Conservation (phyloP, 2,888 invertebrate species). For the Drosophila birchii region DNA sequence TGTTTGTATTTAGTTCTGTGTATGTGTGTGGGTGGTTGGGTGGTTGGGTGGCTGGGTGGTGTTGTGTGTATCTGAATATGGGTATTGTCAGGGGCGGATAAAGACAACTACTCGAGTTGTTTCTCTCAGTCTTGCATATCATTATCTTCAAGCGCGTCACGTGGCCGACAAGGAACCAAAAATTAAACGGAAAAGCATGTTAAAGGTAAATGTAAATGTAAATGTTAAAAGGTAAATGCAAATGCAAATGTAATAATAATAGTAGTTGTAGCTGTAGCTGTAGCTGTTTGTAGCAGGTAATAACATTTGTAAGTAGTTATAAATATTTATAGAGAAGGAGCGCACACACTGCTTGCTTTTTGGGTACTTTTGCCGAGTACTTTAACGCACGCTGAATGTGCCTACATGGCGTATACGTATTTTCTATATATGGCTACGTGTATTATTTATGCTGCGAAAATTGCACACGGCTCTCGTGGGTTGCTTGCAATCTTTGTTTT, state of each 20-base stretch:
- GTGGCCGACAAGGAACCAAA: slow-evolving; percentile 40
- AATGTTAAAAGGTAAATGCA: slow-evolving; percentile 38
- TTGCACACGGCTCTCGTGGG: slow-evolving; percentile 65
- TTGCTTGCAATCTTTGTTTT: slow-evolving; percentile 63
- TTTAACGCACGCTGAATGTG: slow-evolving; percentile 55
- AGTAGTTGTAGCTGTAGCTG: slow-evolving; percentile 34
- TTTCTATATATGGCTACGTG: slow-evolving; percentile 32
- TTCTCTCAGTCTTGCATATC: slow-evolving; percentile 50
- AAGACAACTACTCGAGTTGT: slow-evolving; percentile 47
- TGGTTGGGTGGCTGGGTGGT: slow-evolving; percentile 12
- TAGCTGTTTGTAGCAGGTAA: slow-evolving; percentile 44
- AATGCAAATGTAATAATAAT: slow-evolving; percentile 50
- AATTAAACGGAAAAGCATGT: slow-evolving; percentile 40
- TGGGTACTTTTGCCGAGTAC: slow-evolving; percentile 64
- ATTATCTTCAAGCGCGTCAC: slow-evolving; percentile 55
- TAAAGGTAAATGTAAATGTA: slow-evolving; percentile 49
- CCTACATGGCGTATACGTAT: slow-evolving; percentile 37
- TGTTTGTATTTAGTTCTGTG: slow-evolving; percentile 24
- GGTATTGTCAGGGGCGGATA: slow-evolving; percentile 28
- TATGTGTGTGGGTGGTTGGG: slow-evolving; percentile 4
- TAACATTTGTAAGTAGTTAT: slow-evolving; percentile 53
- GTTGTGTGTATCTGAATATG: slow-evolving; percentile 34
- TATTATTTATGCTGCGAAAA: slow-evolving; percentile 57
- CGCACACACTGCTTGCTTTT: slow-evolving; percentile 47
- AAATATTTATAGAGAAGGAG: slow-evolving; percentile 54